phyloP scores from a whole-genome alignment of 1,140 invertebrate species.

The Brevipalpus yothersi region DNA sequence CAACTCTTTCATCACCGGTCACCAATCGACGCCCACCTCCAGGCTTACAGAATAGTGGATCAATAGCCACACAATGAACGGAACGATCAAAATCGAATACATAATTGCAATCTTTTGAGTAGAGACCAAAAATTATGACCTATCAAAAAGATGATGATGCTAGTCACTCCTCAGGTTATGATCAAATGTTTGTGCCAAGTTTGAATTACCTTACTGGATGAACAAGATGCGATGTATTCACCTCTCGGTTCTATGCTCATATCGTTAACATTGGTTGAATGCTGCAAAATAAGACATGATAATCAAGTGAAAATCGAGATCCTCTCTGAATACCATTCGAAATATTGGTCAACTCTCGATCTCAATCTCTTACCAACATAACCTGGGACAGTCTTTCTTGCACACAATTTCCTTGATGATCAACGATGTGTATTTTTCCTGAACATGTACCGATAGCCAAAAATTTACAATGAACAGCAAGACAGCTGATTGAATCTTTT shows the following conservation, averaged over 20 bases:
- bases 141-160: constrained; percentile 15
- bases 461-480: constrained; percentile 80
- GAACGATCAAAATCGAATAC: constrained; percentile 47
- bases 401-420: constrained; percentile 70
- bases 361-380: constrained; percentile 23
- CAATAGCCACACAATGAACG: constrained; percentile 65
- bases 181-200: constrained; percentile 8
- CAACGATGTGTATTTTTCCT: constrained; percentile 65
- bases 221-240: constrained; percentile 76
- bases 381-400: constrained; percentile 32
- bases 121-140: constrained; percentile 37
- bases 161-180: constrained; percentile 6
- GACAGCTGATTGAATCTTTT: constrained; percentile 67
- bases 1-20: constrained; percentile 40
- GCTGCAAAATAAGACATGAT: constrained; percentile 21
- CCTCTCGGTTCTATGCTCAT: constrained; percentile 78
- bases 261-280: constrained; percentile 69
- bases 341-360: not conserved
- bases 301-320: not conserved
- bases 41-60: constrained; percentile 55
- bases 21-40: constrained; percentile 52
- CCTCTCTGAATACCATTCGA: not conserved
- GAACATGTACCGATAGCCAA: constrained; percentile 71
- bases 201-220: constrained; percentile 53
- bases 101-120: constrained; percentile 52